A percentile compares a stretch with the other conserved stretches of the same genome.
phyloP scores from a whole-genome alignment of 2,797 vertebrate genomes.

The Pteronotus mesoamericanus region DNA sequence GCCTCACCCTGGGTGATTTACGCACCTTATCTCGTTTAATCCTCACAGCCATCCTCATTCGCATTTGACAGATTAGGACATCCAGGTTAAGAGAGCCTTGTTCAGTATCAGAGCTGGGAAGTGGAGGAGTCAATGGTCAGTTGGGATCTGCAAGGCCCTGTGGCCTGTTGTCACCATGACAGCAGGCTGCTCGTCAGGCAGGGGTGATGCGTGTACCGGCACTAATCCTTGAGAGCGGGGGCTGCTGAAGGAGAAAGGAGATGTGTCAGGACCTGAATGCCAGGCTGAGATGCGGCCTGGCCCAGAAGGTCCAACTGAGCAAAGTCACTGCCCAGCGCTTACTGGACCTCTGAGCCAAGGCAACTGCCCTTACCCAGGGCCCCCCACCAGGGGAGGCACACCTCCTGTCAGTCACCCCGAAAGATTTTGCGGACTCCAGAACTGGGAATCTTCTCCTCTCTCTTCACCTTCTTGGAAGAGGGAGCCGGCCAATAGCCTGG shows the following conservation, averaged over 20 bases:
- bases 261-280: not conserved
- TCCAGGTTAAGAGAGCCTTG: not conserved
- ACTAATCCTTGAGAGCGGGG: rapidly evolving
- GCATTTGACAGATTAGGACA: not conserved
- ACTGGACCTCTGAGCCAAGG: not conserved
- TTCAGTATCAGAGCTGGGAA: not conserved
- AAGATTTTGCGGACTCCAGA: not conserved
- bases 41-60: not conserved
- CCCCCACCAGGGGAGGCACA: no score
- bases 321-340: not conserved
- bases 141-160: not conserved
- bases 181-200: not conserved
- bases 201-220: rapidly evolving
- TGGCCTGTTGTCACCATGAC: not conserved
- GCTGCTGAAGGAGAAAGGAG: not conserved
- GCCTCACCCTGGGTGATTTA: not conserved
- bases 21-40: not conserved
- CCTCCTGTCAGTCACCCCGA: not conserved
- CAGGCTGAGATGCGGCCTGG: no score
- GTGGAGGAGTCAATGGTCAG: rapidly evolving
- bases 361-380: no score
- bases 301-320: not conserved
- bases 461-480: not conserved
- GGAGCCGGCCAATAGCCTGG: not conserved
- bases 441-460: not conserved